Evolutionary conservation across 2,888 invertebrate genomes (phyloP), one percentile per base, ranked within the genome.

Genomic region (Tryphoninae sp.): DNA sequence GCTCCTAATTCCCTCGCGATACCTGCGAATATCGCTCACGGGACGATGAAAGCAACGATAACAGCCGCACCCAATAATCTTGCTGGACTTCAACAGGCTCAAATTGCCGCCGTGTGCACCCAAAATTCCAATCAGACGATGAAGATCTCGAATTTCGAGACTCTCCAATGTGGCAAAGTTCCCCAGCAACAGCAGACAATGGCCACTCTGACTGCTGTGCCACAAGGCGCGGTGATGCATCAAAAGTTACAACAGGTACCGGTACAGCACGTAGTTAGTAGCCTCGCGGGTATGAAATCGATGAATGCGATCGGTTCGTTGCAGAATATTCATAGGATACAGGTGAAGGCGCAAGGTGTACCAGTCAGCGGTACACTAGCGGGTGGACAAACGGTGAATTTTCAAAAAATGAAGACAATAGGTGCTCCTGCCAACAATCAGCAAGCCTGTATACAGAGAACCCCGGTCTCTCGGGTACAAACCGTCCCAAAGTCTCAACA

Each of bases 391-490:
- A 84, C 86, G 2, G 74, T 89, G 4, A 90, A 87, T 72, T 79
- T 88, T 49, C 89, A 89, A 45, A 91, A 90, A 45, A 85, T 89
- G 2, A 89, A 90, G 49, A 77, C 87, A 0, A 85, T 88, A 3
- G 69, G 85, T 8, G 86, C 83, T 51, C 7, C 62, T 16, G 78
- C 84, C 1, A 83, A 81, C 9, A 84, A 78, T 68, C 87, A 78
- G 49, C 84, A 86, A 33, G 72, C 79, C 3, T 78, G 83, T 9
- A 85, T 85, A 0, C 87, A 87, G 55, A 86, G 89, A 49, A 87
- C 86, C 51, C 79, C 87, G 1, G 74, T 87, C 3, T 80, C 90
- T 1, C 86, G 87, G 49, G 86, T 88, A 61, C 89, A 89, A 59
- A 72, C 86, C 0, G 82, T 87, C 2, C 83, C 85, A 16, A 89